These are phyloP conservation scores for Tokudaia muenninki DNA, from an alignment of 2,797 vertebrate genomes.

Conservation along the genomic window DNA sequence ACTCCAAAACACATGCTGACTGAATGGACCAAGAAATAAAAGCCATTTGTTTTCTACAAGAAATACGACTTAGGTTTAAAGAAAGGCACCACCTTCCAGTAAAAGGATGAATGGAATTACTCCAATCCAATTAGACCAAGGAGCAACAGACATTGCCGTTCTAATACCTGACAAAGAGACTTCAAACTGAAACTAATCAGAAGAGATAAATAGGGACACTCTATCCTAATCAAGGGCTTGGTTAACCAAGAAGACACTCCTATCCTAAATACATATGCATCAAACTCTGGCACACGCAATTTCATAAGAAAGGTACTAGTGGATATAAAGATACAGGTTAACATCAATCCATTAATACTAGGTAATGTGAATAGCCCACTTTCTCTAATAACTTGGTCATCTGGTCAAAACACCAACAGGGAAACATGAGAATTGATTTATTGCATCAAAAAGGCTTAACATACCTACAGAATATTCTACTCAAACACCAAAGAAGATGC, in stretches of 20 bases:
- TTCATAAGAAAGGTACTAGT: background rate
- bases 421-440: background rate
- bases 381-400: background rate
- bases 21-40: background rate
- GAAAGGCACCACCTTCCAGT: background rate
- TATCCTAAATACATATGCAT: background rate
- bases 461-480: background rate
- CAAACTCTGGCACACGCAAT: background rate
- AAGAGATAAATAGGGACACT: background rate
- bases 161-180: background rate
- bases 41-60: background rate
- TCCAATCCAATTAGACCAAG: background rate
- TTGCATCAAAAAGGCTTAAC: background rate
- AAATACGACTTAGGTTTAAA: background rate
- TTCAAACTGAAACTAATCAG: background rate
- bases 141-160: background rate
- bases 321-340: background rate
- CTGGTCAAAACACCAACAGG: background rate
- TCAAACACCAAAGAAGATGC: background rate
- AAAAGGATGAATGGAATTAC: background rate
- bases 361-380: background rate
- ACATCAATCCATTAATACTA: background rate
- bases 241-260: background rate
- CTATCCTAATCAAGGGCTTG: background rate
- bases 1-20: background rate